Evolutionary conservation across 2,113 vertebrate genomes (phyloP).

Genomic region (Poeciliopsis retropinna): DNA sequence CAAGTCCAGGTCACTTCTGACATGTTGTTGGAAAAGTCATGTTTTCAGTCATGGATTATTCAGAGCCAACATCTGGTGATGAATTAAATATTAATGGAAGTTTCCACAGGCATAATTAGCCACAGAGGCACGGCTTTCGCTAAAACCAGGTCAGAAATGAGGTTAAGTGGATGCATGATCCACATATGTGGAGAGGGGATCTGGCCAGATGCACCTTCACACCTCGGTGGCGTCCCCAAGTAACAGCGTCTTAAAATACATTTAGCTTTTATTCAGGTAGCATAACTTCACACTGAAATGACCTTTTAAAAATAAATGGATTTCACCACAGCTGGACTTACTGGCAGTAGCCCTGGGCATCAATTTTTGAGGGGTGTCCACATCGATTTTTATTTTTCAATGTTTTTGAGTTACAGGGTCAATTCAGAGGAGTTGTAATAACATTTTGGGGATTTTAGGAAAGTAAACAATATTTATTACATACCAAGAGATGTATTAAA

Average conservation of each 20-base stretch:
- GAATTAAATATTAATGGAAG: conserved; percentile 74
- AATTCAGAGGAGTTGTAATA: no score
- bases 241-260: background rate
- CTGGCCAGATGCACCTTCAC: conserved; percentile 53
- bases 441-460: no score
- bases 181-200: conserved; percentile 49
- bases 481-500: no score
- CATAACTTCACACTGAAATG: background rate
- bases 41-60: conserved; percentile 75
- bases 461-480: no score
- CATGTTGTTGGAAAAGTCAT: conserved; percentile 60
- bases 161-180: conserved; percentile 67
- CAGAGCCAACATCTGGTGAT: conserved; percentile 75
- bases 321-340: background rate
- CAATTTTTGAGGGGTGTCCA: no score
- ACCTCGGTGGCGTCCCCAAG: background rate
- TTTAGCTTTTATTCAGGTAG: background rate
- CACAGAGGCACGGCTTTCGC: conserved; percentile 61
- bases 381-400: no score
- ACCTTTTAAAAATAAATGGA: background rate
- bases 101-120: conserved; percentile 71
- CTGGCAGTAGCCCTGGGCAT: background rate
- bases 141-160: conserved; percentile 78
- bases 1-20: conserved; percentile 52
- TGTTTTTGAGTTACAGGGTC: no score